Conservation (phyloP, 2,888 invertebrate genomes). For the Drosophila paranaensis region DNA sequence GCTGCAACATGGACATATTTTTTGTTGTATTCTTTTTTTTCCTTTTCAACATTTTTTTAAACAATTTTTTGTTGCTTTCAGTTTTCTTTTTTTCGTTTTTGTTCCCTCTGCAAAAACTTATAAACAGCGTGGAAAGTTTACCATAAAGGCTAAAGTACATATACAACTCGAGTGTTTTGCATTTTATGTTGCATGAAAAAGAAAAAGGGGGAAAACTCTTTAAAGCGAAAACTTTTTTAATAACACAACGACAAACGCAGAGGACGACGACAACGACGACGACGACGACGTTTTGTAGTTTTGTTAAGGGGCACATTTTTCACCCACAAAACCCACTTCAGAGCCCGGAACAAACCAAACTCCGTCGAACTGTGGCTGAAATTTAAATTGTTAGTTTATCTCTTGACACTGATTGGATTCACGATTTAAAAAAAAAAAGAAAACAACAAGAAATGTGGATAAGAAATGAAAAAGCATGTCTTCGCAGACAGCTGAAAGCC, state of each 20-base stretch:
- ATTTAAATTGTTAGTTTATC: constrained; percentile 75
- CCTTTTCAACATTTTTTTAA: constrained; percentile 19
- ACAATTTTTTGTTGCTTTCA: constrained; percentile 35
- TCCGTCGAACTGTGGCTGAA: constrained; percentile 39
- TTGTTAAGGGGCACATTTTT: constrained; percentile 22
- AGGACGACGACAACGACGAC: constrained; percentile 30
- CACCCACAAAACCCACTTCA: constrained; percentile 28
- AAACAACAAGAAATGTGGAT: not conserved
- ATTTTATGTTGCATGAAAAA: constrained; percentile 70
- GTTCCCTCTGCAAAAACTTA: constrained; percentile 58
- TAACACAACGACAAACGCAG: constrained; percentile 57
- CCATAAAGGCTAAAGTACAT: constrained; percentile 71
- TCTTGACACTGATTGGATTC: constrained; percentile 62
- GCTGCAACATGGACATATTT: constrained; percentile 52
- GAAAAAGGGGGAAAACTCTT: constrained; percentile 53
- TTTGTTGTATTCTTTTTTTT: constrained; percentile 18
- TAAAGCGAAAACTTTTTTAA: constrained; percentile 75
- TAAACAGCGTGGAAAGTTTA: constrained; percentile 75
- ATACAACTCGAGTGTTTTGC: constrained; percentile 71
- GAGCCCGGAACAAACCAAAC: not conserved
- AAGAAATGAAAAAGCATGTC: constrained; percentile 15
- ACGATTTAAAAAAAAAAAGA: constrained; percentile 24
- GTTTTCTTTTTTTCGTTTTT: constrained; percentile 9
- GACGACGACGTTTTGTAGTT: constrained; percentile 29
- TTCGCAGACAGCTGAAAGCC: constrained; percentile 17